These are phyloP conservation scores for Caenorhabditis remanei DNA, from an alignment of 1,140 invertebrate species.

Conservation along the genomic window DNA sequence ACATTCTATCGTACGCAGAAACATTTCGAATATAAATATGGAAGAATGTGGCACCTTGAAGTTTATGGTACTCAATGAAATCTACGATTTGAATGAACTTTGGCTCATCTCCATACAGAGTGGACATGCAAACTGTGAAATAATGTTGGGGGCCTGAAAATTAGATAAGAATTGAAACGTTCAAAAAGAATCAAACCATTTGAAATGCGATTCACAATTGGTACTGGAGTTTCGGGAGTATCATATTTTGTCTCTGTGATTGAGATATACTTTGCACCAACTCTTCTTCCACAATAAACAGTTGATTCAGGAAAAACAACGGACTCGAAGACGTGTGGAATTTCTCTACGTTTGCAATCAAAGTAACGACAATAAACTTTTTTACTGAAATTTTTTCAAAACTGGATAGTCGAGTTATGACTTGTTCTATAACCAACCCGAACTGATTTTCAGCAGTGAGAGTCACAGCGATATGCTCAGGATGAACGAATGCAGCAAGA, in stretches of 20 bases:
- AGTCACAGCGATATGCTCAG: not conserved
- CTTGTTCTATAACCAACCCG: not conserved
- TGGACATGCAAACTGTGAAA: slow-evolving; percentile 34
- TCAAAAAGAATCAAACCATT: not conserved
- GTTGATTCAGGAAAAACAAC: not conserved
- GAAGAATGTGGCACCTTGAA: slow-evolving; percentile 54
- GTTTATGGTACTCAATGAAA: slow-evolving; percentile 28
- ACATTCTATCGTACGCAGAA: slow-evolving; percentile 16
- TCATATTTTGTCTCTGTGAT: not conserved
- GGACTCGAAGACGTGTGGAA: not conserved
- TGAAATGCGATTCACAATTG: not conserved
- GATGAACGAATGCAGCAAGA: not conserved
- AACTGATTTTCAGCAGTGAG: slow-evolving; percentile 4
- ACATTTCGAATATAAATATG: slow-evolving; percentile 38
- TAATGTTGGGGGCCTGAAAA: slow-evolving; percentile 2
- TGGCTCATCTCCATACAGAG: slow-evolving; percentile 12
- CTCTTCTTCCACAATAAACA: slow-evolving; percentile 17
- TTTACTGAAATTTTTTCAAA: not conserved
- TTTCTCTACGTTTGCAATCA: not conserved
- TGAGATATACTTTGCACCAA: slow-evolving; percentile 20
- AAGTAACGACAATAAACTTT: slow-evolving; percentile 11
- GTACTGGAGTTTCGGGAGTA: not conserved
- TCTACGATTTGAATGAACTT: slow-evolving; percentile 30
- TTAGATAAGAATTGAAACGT: not conserved
- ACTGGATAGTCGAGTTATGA: too few species aligned